Conservation (phyloP, 2,113 vertebrate species). For the Prionailurus viverrinus region DNA sequence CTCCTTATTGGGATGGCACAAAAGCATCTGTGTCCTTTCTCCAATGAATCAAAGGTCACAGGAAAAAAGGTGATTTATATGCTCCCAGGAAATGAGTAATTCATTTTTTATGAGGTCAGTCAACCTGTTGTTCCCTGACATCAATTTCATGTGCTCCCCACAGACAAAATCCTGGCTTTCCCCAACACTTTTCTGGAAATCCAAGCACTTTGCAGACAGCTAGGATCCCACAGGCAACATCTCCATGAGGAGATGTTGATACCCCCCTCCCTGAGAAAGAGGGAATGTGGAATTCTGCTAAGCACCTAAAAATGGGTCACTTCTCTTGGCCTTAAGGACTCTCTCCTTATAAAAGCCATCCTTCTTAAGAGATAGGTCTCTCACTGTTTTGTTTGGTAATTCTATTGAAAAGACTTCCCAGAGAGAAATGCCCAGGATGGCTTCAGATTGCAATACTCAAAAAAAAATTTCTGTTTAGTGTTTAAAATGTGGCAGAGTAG, state of each 20-base stretch:
- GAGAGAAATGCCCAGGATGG: not conserved
- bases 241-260: not conserved
- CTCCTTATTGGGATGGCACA: not conserved
- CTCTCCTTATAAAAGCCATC: not conserved
- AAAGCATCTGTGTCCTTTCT: not conserved
- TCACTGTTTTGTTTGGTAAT: slow-evolving; percentile 5
- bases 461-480: not conserved
- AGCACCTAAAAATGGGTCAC: not conserved
- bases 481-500: not conserved
- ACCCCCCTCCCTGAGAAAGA: not conserved
- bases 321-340: not conserved
- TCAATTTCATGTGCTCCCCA: not conserved
- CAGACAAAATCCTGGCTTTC: not conserved
- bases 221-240: not conserved
- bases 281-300: not conserved
- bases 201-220: not conserved
- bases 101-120: not conserved
- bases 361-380: not conserved
- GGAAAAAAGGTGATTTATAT: not conserved
- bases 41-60: not conserved
- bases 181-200: not conserved
- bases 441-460: not conserved
- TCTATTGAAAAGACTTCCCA: slow-evolving; percentile 29
- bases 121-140: not conserved
- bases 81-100: not conserved